Percentiles rank a stretch among this genome's conserved stretches.
phyloP scores from a whole-genome alignment of 1,140 invertebrate genomes.

The Listronotus bonariensis region DNA sequence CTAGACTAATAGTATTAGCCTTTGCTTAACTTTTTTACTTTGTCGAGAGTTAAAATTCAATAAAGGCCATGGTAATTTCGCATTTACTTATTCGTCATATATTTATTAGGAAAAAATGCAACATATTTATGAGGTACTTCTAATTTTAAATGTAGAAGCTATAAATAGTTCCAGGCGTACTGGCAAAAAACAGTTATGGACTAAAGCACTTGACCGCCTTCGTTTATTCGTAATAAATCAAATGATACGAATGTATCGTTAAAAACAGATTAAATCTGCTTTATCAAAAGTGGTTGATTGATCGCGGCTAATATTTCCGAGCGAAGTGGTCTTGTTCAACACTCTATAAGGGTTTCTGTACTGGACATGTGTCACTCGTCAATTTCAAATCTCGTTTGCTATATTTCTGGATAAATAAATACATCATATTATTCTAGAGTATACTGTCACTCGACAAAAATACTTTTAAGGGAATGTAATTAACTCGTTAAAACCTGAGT shows the following conservation, averaged over 20 bases:
- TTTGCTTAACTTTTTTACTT: no score
- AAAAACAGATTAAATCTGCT: conserved; percentile 5
- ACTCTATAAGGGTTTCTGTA: not conserved
- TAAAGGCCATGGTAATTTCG: no score
- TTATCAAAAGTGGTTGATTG: conserved; percentile 3
- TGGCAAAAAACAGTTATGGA: not conserved
- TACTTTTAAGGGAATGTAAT: no score
- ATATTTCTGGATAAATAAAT: conserved; percentile 1
- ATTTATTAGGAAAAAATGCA: no score
- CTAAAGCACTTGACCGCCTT: not conserved
- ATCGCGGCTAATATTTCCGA: conserved; percentile 3
- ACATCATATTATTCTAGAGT: not conserved
- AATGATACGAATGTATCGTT: conserved; percentile 5
- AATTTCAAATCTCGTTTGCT: conserved; percentile 1
- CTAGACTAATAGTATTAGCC: no score
- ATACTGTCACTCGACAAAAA: no score
- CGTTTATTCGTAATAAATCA: not conserved
- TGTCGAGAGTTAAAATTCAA: no score
- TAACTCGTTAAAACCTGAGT: no score
- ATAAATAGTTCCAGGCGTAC: no score
- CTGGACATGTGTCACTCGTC: conserved; percentile 1
- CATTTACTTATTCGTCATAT: no score
- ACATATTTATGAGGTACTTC: no score
- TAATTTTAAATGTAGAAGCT: no score
- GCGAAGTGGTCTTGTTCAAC: conserved; percentile 5